Conservation (phyloP, 2,113 vertebrate genomes). For the Chamaea fasciata region DNA sequence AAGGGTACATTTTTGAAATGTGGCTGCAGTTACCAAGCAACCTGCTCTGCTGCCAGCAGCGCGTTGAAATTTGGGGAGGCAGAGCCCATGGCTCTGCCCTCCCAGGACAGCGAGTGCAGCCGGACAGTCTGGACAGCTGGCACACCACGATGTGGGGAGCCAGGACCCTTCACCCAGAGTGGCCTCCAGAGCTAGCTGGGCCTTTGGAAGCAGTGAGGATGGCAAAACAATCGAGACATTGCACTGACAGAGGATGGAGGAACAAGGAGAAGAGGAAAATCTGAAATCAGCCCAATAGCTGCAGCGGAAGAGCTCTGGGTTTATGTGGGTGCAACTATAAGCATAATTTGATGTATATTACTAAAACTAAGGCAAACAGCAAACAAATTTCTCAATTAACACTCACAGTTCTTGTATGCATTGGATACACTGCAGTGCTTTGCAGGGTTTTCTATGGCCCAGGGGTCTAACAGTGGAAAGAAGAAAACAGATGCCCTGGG, state of each 20-base stretch:
- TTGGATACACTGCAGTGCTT: not conserved
- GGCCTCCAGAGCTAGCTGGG: not conserved
- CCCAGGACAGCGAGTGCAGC: not conserved
- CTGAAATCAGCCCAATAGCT: not conserved
- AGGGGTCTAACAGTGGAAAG: not conserved
- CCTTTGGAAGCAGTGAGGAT: not conserved
- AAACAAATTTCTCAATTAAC: not conserved
- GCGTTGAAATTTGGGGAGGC: not conserved
- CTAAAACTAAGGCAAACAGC: not conserved
- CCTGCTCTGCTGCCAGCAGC: not conserved
- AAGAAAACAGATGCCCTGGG: not conserved
- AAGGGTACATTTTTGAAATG: slow-evolving; percentile 50
- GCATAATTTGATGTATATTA: not conserved
- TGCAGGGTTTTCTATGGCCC: not conserved
- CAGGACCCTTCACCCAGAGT: not conserved
- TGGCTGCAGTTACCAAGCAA: slow-evolving; percentile 58
- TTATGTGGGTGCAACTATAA: not conserved
- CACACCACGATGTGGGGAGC: rapidly evolving
- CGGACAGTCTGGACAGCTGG: not conserved
- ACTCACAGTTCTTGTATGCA: not conserved
- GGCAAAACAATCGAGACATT: rapidly evolving
- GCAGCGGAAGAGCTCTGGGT: not conserved
- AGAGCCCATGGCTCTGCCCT: not conserved
- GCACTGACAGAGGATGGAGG: not conserved
- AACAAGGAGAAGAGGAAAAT: not conserved